A percentile compares a stretch with the other conserved stretches of the same genome.
Evolutionary conservation across 2,888 invertebrate genomes (phyloP).

Genomic region (Mesorhabditis spiculigera): DNA sequence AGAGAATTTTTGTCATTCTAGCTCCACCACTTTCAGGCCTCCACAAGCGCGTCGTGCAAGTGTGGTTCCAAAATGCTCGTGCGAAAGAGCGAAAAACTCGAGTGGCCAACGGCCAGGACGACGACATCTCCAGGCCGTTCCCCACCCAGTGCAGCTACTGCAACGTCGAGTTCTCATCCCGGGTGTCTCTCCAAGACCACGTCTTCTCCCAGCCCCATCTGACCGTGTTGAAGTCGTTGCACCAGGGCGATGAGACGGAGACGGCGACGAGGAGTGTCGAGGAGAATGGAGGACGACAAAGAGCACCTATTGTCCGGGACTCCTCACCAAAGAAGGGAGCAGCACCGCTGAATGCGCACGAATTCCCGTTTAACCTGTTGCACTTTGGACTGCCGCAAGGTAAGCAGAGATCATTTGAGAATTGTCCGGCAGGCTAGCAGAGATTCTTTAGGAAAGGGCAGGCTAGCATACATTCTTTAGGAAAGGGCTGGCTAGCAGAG

Average conservation of each 20-base stretch:
- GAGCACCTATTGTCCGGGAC: neutral
- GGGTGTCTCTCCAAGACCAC: slow-evolving; percentile 93
- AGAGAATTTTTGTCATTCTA: no score
- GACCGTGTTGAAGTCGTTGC: slow-evolving; percentile 15
- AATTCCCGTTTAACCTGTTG: slow-evolving; percentile 55
- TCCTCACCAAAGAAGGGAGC: neutral
- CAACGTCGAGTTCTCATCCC: slow-evolving; percentile 84
- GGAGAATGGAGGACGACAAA: neutral
- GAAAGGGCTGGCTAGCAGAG: no score
- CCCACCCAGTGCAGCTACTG: slow-evolving; percentile 81
- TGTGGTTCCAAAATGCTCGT: slow-evolving; percentile 89
- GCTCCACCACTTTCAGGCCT: slow-evolving; percentile 60
- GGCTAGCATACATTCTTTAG: no score
- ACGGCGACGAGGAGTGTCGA: neutral
- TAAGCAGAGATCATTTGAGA: slow-evolving; percentile 6
- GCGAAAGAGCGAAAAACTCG: slow-evolving; percentile 94
- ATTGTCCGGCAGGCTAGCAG: neutral
- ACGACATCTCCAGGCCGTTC: slow-evolving; percentile 15
- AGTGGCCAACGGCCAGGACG: slow-evolving; percentile 29
- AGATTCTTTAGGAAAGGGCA: no score
- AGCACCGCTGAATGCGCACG: slow-evolving; percentile 12
- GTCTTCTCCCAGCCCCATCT: slow-evolving; percentile 91
- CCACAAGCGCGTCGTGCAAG: slow-evolving; percentile 77
- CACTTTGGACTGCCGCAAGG: slow-evolving; percentile 17
- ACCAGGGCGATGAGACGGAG: neutral